These are phyloP conservation scores for Drosophila anomalata DNA, from an alignment of 2,888 invertebrate species.

Conservation along the genomic window DNA sequence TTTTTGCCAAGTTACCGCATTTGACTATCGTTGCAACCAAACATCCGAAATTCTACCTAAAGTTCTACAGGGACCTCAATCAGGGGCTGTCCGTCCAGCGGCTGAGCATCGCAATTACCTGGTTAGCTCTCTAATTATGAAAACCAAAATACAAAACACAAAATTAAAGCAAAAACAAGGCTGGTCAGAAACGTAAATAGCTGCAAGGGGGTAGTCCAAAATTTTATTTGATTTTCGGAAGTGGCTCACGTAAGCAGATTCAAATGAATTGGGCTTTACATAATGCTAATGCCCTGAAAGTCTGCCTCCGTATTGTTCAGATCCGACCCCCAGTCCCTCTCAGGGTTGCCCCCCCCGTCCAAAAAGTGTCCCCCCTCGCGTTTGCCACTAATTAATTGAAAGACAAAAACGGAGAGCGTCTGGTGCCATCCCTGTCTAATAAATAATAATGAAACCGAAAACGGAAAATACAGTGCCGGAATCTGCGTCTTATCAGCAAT, in stretches of 20 bases:
- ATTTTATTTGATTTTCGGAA: slow-evolving; percentile 25
- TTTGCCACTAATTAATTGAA: slow-evolving; percentile 66
- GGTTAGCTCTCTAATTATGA: slow-evolving; percentile 55
- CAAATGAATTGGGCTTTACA: slow-evolving; percentile 29
- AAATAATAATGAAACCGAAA: slow-evolving; percentile 49
- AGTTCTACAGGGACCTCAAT: background rate
- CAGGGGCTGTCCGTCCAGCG: background rate
- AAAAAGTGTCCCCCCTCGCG: slow-evolving; percentile 3
- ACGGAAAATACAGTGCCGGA: slow-evolving; percentile 32
- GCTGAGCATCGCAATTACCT: slow-evolving; percentile 29
- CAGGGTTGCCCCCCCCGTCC: background rate
- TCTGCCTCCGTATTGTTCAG: slow-evolving; percentile 16
- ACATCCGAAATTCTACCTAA: background rate
- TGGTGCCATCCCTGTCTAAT: slow-evolving; percentile 16
- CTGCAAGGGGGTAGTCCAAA: slow-evolving; percentile 13
- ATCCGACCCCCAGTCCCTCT: background rate
- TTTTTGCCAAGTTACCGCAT: background rate
- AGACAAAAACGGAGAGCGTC: slow-evolving; percentile 9
- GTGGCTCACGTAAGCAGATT: slow-evolving; percentile 32
- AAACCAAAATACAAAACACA: slow-evolving; percentile 7
- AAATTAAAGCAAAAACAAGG: slow-evolving; percentile 1
- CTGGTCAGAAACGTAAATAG: background rate
- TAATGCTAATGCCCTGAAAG: slow-evolving; percentile 10
- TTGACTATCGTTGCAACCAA: background rate
- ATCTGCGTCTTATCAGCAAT: slow-evolving; percentile 57